Evolutionary conservation across 2,888 invertebrate genomes (phyloP).

Genomic region (Craniophora ligustri): DNA sequence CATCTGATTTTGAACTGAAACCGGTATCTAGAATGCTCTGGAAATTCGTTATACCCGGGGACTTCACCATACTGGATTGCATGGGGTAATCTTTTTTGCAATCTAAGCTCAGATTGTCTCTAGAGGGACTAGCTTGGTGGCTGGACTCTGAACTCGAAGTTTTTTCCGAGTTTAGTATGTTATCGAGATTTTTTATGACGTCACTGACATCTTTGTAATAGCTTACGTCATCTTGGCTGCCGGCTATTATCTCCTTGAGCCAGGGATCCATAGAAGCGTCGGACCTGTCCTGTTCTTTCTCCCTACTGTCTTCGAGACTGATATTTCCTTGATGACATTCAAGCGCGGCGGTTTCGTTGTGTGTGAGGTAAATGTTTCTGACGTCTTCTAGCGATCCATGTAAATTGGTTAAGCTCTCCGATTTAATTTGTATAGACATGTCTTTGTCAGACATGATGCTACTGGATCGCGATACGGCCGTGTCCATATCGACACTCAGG

Average conservation of each 20-base stretch:
- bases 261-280: slow-evolving; percentile 88
- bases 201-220: slow-evolving; percentile 90
- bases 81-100: slow-evolving; percentile 82
- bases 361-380: slow-evolving; percentile 82
- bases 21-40: slow-evolving; percentile 78
- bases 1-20: slow-evolving; percentile 64
- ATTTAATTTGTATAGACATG: slow-evolving; percentile 78
- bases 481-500: slow-evolving; percentile 76
- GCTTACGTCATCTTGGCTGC: slow-evolving; percentile 89
- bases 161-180: slow-evolving; percentile 89
- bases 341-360: slow-evolving; percentile 76
- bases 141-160: slow-evolving; percentile 89
- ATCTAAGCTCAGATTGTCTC: slow-evolving; percentile 83
- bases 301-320: slow-evolving; percentile 68
- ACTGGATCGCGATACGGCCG: slow-evolving; percentile 78
- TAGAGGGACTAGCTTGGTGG: slow-evolving; percentile 86
- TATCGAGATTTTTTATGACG: slow-evolving; percentile 90
- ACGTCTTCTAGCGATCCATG: slow-evolving; percentile 91
- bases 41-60: slow-evolving; percentile 83
- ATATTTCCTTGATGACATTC: slow-evolving; percentile 83
- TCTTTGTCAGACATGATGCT: slow-evolving; percentile 83
- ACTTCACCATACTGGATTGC: slow-evolving; percentile 82
- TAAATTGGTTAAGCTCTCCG: slow-evolving; percentile 90
- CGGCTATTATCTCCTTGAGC: slow-evolving; percentile 89
- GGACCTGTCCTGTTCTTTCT: slow-evolving; percentile 76